Percentiles rank a stretch among this genome's conserved stretches.
These are phyloP conservation scores for Ciconia maguari DNA, from an alignment of 2,113 vertebrate species.

Conservation along the genomic window DNA sequence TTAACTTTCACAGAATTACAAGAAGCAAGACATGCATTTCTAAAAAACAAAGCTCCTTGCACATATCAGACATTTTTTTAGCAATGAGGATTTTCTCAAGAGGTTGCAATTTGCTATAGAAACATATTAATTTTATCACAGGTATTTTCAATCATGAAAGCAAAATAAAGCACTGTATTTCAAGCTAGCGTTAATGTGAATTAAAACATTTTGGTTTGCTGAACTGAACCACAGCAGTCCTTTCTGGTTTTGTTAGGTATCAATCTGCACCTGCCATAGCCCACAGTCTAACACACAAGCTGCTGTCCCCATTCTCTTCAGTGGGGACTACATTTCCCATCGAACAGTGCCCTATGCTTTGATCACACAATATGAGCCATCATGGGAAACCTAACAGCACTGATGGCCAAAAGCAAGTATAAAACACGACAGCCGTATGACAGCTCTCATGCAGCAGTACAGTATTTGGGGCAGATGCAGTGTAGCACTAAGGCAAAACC, in stretches of 20 bases:
- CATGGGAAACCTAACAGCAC: not conserved
- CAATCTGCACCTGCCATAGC: not conserved
- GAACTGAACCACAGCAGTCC: not conserved
- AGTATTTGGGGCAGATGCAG: not conserved
- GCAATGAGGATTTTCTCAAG: not conserved
- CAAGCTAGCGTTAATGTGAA: not conserved
- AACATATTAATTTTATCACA: not conserved
- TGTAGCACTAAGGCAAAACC: not conserved
- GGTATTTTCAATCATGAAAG: not conserved
- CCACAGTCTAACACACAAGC: not conserved
- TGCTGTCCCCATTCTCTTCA: not conserved
- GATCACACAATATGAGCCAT: not conserved
- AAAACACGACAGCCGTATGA: not conserved
- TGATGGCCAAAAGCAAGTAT: not conserved
- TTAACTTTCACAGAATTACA: not conserved
- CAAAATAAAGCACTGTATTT: not conserved
- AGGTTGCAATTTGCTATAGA: not conserved
- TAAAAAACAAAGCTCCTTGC: not conserved
- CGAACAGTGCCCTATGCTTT: fast-evolving
- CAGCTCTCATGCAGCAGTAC: not conserved
- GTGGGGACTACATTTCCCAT: not conserved
- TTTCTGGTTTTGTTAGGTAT: not conserved
- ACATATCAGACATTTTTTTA: not conserved
- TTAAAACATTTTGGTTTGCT: not conserved
- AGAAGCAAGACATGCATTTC: not conserved